Base-by-base conservation (phyloP, 2,888 invertebrate genomes). In the Eudemis profundana region DNA sequence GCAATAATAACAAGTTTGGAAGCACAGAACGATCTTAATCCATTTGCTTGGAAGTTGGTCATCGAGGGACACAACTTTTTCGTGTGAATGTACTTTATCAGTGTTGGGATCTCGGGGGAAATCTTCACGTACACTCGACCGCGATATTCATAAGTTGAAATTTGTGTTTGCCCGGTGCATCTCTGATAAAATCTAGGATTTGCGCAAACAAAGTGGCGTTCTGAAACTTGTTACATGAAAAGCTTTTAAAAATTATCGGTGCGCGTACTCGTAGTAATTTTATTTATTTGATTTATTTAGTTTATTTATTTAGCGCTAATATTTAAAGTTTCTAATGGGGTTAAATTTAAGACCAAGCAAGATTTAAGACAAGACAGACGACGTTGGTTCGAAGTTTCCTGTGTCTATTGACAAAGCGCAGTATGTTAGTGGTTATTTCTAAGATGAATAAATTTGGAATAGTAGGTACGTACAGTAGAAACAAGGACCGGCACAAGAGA, bases 31-130 rank as follows among this genome's bases (percentile, higher is more conserved):
- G 65, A 65, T 65, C 65, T 65, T 65, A 65, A 65, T 65, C 65
- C 65, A 65, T 65, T 65, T 60, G 51, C 65, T 60, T 15, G 19
- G 50, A 65, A 65, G 60, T 60, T 65, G 65, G 65, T 47, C 65
- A 65, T 53, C 65, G 46, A 23, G 65, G 65, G 65, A 65, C 60
- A 29, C 7, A 65, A 65, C 53, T 65, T 65, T 59, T 65, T 65
- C 63, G 65, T 60, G 65, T 65, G 65, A 65, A 59, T 60, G 65
- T 60, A 65, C 65, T 65, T 65, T 65, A 65, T 65, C 65, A 53
- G 65, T 60, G 65, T 65, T 38, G 59, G 1, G 59, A 60, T 60
- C 65, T 51, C 65, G 27, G 4, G 65, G 65, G 65, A 65, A 65
- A 65, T 65, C 65, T 65, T 40, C 60, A 65, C 60, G 60, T 65